Conservation (phyloP, 2,113 vertebrate genomes). For the Grammomys dolichurus region DNA sequence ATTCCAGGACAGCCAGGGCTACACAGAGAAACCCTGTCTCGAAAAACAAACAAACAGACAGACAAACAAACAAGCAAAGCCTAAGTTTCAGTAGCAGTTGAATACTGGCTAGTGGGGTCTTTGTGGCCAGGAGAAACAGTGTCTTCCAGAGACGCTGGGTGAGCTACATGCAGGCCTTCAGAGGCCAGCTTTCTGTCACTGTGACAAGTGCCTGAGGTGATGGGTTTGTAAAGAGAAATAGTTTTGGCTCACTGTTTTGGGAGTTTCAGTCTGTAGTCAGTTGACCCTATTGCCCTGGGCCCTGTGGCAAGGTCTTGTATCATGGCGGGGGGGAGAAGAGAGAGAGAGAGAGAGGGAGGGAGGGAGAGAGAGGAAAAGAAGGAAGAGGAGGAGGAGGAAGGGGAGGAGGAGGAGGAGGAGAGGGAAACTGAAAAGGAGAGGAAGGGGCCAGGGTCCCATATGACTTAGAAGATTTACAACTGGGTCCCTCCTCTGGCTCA, state of each 20-base stretch:
- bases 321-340: too few relatives aligned
- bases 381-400: too few relatives aligned
- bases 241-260: not conserved
- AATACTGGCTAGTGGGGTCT: not conserved
- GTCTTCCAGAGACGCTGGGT: not conserved
- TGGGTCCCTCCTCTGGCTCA: not conserved
- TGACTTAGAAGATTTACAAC: not conserved
- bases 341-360: not conserved
- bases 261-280: not conserved
- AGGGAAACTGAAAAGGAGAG: too few relatives aligned
- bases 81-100: not conserved
- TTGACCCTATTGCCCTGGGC: not conserved
- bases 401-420: too few relatives aligned
- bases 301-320: not conserved
- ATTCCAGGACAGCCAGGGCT: too few relatives aligned
- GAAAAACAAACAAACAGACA: too few relatives aligned
- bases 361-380: too few relatives aligned
- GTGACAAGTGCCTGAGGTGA: not conserved
- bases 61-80: too few relatives aligned
- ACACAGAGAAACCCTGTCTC: too few relatives aligned
- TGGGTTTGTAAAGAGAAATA: not conserved
- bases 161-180: not conserved
- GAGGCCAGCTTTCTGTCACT: not conserved
- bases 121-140: not conserved
- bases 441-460: not conserved